Evolutionary conservation across 1,140 invertebrate genomes (phyloP).

Genomic region (Asobara japonica): DNA sequence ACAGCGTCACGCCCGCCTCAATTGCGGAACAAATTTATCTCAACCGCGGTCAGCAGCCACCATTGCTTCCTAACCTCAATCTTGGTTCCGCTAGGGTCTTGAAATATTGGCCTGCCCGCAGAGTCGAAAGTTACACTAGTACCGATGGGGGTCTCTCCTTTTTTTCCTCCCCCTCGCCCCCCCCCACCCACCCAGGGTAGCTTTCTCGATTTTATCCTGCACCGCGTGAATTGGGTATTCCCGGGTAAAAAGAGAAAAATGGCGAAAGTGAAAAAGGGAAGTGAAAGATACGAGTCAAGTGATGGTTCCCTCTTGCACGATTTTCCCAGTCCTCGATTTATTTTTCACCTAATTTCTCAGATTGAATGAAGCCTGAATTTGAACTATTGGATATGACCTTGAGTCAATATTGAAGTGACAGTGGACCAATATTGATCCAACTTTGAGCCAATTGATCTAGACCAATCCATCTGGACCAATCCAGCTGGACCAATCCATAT

Average conservation of each 20-base stretch:
- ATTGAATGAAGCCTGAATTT: too few relatives aligned
- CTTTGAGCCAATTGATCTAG: too few relatives aligned
- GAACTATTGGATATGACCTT: too few relatives aligned
- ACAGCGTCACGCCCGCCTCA: slow-evolving; percentile 62
- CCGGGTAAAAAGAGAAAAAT: slow-evolving; percentile 16
- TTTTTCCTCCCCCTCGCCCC: too few relatives aligned
- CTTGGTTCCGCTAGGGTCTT: slow-evolving; percentile 56
- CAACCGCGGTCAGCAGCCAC: slow-evolving; percentile 58
- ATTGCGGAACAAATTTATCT: slow-evolving; percentile 65
- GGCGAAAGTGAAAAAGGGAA: neutral
- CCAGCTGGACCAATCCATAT: too few relatives aligned
- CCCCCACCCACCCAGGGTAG: neutral
- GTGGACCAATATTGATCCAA: too few relatives aligned
- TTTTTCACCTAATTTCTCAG: too few relatives aligned
- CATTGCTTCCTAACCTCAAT: slow-evolving; percentile 62
- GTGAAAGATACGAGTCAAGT: slow-evolving; percentile 8
- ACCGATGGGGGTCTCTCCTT: neutral
- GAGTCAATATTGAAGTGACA: too few relatives aligned
- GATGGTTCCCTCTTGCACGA: neutral
- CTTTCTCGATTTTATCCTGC: neutral
- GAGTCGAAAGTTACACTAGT: slow-evolving; percentile 57
- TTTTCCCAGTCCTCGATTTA: slow-evolving; percentile 16
- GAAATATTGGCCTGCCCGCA: slow-evolving; percentile 62
- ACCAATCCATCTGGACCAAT: too few relatives aligned
- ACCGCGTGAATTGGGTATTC: slow-evolving; percentile 30